Conservation (phyloP, 2,797 vertebrate genomes). For the Epinephelus malabaricus region DNA sequence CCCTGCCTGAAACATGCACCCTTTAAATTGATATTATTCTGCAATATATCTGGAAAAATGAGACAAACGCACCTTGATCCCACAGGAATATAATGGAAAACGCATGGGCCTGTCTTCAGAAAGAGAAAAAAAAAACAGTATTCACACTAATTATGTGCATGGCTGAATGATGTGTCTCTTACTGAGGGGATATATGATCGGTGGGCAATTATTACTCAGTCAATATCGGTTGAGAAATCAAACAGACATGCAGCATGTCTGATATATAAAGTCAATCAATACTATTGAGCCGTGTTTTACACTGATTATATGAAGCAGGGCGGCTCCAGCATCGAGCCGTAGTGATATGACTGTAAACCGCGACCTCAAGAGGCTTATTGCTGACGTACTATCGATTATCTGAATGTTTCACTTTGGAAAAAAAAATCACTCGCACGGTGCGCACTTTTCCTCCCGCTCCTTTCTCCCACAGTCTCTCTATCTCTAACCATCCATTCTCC, state of each 20-base stretch:
- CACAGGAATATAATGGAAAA: background rate
- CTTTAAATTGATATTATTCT: background rate
- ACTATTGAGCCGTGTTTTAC: background rate
- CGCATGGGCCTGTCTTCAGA: background rate
- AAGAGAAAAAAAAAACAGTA: background rate
- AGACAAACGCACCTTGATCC: background rate
- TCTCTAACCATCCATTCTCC: slow-evolving; percentile 37
- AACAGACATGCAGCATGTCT: background rate
- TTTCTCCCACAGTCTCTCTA: slow-evolving; percentile 34
- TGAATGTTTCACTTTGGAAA: slow-evolving; percentile 68
- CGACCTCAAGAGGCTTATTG: slow-evolving; percentile 51
- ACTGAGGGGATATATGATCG: background rate
- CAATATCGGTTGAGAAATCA: slow-evolving; percentile 28
- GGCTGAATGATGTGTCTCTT: background rate
- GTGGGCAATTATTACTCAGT: slow-evolving; percentile 7
- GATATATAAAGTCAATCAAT: slow-evolving; percentile 35
- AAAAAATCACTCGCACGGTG: slow-evolving; percentile 59
- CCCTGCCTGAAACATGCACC: background rate
- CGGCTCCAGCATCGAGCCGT: slow-evolving; percentile 3
- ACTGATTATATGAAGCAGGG: slow-evolving; percentile 13
- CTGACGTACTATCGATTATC: slow-evolving; percentile 76
- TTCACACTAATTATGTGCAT: background rate
- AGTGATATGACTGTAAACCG: slow-evolving; percentile 20
- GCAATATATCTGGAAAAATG: background rate
- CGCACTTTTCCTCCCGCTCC: slow-evolving; percentile 61